These are phyloP conservation scores for Petrocephalus schoutedeni DNA, from an alignment of 2,797 vertebrate genomes.

Conservation along the genomic window DNA sequence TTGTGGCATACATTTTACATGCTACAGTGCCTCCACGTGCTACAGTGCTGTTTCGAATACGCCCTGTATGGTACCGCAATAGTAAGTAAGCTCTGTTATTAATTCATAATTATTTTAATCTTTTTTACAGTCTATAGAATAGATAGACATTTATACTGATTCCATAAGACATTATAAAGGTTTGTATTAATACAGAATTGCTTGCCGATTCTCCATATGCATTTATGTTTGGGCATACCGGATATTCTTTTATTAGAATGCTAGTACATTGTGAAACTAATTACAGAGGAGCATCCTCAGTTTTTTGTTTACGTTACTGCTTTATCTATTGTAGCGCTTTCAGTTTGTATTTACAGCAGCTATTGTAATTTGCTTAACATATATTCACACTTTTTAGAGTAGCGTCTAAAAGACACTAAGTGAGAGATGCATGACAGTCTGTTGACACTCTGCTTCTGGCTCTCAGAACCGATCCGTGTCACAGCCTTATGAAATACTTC, in stretches of 20 bases:
- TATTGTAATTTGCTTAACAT: neutral
- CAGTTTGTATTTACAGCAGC: neutral
- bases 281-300: neutral
- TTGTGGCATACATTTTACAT: neutral
- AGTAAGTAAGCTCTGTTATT: neutral
- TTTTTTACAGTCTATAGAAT: neutral
- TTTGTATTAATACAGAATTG: neutral
- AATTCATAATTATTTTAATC: neutral
- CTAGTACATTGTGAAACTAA: neutral
- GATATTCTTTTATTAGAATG: neutral
- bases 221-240: neutral
- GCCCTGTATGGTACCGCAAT: neutral
- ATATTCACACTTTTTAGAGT: neutral
- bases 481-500: neutral
- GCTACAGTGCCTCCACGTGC: neutral
- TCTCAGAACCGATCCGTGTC: neutral
- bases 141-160: neutral
- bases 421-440: neutral
- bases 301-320: neutral
- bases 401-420: neutral
- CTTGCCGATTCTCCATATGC: neutral
- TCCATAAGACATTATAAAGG: neutral
- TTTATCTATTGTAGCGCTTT: neutral
- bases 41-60: neutral
- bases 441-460: neutral